phyloP scores from a whole-genome alignment of 2,797 vertebrate genomes.

The Discoglossus pictus region DNA sequence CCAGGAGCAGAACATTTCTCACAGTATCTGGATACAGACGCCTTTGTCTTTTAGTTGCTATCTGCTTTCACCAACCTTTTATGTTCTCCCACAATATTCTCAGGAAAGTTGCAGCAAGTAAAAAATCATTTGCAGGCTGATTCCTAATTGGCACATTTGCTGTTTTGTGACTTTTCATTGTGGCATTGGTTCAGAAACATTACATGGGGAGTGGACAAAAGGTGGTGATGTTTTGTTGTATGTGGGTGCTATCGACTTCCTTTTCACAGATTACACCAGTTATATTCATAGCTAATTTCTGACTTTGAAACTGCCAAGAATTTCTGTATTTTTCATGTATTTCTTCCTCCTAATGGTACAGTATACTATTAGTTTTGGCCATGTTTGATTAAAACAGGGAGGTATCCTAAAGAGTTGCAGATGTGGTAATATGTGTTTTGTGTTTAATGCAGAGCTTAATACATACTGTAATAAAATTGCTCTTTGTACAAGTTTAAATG shows the following conservation, averaged over 20 bases:
- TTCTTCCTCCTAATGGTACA: constrained; percentile 8
- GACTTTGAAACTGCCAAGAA: not conserved
- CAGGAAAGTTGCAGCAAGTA: not conserved
- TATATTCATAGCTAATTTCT: constrained; percentile 12
- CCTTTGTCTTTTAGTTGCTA: not conserved
- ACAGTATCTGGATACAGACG: not conserved
- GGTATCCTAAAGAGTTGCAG: no score
- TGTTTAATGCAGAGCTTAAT: no score
- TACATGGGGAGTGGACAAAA: constrained; percentile 2
- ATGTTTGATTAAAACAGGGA: no score
- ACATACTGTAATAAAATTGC: no score
- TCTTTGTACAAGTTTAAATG: no score
- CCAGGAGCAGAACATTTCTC: not conserved
- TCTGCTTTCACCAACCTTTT: constrained; percentile 6
- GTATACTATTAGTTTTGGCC: not conserved
- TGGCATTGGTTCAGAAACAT: no score
- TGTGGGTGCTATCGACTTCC: not conserved
- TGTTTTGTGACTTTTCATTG: no score
- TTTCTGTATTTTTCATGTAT: not conserved
- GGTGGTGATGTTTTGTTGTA: not conserved
- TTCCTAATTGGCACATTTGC: not conserved
- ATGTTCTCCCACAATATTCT: not conserved
- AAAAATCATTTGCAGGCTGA: not conserved
- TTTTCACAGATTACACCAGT: constrained; percentile 4
- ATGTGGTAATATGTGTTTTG: no score